Base-by-base conservation (phyloP, 2,113 vertebrate species). In the Oryzias curvinotus region DNA sequence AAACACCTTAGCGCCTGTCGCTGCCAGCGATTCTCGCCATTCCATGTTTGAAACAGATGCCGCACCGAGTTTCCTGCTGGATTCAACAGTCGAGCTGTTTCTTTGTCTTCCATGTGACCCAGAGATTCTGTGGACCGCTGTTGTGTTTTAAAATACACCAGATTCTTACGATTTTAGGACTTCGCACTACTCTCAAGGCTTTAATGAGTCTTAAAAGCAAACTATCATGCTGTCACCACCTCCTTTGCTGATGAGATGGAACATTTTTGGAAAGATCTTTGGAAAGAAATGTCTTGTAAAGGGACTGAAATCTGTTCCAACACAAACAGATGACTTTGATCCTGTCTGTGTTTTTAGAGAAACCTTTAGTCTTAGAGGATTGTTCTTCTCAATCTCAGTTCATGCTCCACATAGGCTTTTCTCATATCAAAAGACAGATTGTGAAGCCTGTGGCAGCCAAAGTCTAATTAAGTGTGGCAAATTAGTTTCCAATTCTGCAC, bases 401-500 rank as follows among this genome's bases (percentile, higher is more conserved):
- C 68, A 58, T 62, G 66, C 64, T 73, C 69, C 49, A 64, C 64
- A 68, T 48, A 30, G 60, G 30, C 18, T 17, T 25, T 49, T 2
- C 62, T 51, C 30, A 46, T 71, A 77, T 69, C 44, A 62, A 72
- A 76, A 67, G 70, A 74, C 77, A 78, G 81, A 72, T 75, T 72
- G 68, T 70, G 64, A 48, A 72, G 59, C 74, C 62, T 46, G 23
- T 45, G 50, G 76, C 81, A 59, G 85, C 72, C 77, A 67, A 78
- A 71, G 73, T 58, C 60, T 75, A 75, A 86, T 83, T 87, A 78
- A 77, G 46, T 59, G 67, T 77, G 49, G 78, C 62, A 82, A 78
- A 82, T 86, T 74, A 75, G 68, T 79, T 75, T 73, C 63, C 67
- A 75, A 80, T 81, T 77, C 75, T 65, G 71, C 72, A 82, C 76